These are phyloP conservation scores for Lytechinus variegatus DNA, from an alignment of 35 echinoderm and acorn worm species.

Conservation along the genomic window DNA sequence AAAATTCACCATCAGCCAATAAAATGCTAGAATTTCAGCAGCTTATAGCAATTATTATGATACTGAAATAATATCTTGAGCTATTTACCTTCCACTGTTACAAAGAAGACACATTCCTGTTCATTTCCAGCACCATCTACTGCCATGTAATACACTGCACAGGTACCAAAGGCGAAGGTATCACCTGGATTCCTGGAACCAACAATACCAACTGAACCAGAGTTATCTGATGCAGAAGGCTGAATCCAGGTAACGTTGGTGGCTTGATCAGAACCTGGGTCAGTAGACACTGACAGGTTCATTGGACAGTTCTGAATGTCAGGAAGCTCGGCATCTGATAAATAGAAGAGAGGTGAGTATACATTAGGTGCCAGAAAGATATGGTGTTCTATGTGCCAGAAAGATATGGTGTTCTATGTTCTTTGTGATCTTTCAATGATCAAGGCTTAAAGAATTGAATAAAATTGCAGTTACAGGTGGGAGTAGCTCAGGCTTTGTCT, in stretches of 20 bases:
- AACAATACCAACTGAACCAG: not conserved
- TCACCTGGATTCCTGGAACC: not conserved
- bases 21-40: no score
- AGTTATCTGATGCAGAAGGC: slow-evolving; percentile 25
- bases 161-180: not conserved
- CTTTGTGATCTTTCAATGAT: no score
- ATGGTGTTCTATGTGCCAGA: no score
- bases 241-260: not conserved
- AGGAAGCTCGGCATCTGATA: slow-evolving; percentile 6
- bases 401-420: no score
- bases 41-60: no score
- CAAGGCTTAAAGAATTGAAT: no score
- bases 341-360: no score
- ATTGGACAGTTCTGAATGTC: slow-evolving; percentile 26
- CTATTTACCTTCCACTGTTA: slow-evolving; percentile 16
- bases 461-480: no score
- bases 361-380: no score
- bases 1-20: no score
- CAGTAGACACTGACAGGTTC: slow-evolving; percentile 12
- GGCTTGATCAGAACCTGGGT: not conserved
- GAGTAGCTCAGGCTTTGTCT: no score
- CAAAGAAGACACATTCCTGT: not conserved
- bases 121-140: not conserved
- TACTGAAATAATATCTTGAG: not conserved
- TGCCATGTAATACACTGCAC: not conserved